Percentiles rank a stretch among this genome's conserved stretches.
phyloP scores from a whole-genome alignment of 2,888 invertebrate species.

The Uropetala carovei region DNA sequence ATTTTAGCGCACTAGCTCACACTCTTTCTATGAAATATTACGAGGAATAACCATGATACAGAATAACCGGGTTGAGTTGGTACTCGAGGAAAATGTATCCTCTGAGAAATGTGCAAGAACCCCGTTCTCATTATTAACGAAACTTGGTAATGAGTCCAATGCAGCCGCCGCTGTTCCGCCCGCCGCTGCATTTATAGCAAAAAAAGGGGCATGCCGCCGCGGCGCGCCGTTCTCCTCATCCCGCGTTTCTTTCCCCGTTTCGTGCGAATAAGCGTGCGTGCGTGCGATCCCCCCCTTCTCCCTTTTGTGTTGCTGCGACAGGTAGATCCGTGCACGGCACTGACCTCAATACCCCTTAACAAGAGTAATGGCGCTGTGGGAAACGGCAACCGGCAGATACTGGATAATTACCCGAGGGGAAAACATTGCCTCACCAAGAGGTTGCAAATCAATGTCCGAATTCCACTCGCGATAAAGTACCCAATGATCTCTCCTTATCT shows the following conservation, averaged over 20 bases:
- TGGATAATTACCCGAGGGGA: too few species aligned
- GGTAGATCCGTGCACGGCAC: slow-evolving; percentile 17
- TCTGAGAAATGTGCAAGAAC: too few species aligned
- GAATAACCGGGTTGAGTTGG: too few species aligned
- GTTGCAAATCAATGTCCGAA: background rate
- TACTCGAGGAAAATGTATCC: too few species aligned
- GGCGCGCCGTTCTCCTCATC: background rate
- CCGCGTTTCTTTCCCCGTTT: background rate
- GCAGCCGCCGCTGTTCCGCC: too few species aligned
- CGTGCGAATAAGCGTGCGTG: background rate
- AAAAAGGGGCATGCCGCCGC: background rate
- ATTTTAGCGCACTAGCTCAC: too few species aligned
- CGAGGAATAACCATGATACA: too few species aligned
- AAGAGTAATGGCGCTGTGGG: background rate
- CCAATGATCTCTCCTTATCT: background rate
- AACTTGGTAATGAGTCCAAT: too few species aligned
- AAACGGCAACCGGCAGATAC: too few species aligned
- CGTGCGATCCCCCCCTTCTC: background rate
- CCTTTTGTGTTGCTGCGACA: background rate
- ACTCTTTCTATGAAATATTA: too few species aligned
- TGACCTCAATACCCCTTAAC: background rate
- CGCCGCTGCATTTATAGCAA: too few species aligned
- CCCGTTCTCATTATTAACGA: too few species aligned
- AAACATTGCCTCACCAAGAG: background rate
- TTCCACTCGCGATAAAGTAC: background rate